phyloP scores from a whole-genome alignment of 2,888 invertebrate species.

The Chrysolina oricalcia region DNA sequence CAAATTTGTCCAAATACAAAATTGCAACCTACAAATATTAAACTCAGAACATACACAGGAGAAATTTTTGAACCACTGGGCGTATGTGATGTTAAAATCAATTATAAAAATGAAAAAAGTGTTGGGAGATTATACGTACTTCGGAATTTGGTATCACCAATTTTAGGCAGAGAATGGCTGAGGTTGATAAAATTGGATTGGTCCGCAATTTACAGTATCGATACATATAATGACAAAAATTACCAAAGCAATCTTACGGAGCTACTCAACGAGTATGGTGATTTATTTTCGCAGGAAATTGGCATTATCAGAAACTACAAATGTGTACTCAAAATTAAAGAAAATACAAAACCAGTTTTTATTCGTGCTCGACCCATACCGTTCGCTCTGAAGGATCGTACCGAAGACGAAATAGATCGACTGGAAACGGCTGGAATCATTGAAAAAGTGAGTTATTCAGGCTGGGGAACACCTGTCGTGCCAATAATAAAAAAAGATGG shows the following conservation, averaged over 20 bases:
- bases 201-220: neutral
- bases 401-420: conserved; percentile 27
- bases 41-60: conserved; percentile 24
- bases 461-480: conserved; percentile 20
- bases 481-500: no score
- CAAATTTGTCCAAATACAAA: no score
- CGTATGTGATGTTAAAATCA: conserved; percentile 6
- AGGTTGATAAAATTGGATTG: conserved; percentile 7
- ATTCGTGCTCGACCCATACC: neutral
- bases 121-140: neutral
- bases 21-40: conserved; percentile 19
- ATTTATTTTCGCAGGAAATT: neutral
- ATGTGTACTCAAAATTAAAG: neutral
- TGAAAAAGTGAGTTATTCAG: neutral
- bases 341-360: neutral
- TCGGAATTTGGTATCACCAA: neutral
- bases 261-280: neutral
- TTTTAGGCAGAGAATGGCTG: neutral
- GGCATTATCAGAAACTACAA: neutral
- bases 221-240: neutral
- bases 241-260: neutral
- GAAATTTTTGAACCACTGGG: conserved; percentile 21
- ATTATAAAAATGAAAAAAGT: neutral
- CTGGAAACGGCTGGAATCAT: neutral
- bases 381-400: neutral